Evolutionary conservation across 2,797 vertebrate species (phyloP).

Genomic region (Galagoides demidoff): DNA sequence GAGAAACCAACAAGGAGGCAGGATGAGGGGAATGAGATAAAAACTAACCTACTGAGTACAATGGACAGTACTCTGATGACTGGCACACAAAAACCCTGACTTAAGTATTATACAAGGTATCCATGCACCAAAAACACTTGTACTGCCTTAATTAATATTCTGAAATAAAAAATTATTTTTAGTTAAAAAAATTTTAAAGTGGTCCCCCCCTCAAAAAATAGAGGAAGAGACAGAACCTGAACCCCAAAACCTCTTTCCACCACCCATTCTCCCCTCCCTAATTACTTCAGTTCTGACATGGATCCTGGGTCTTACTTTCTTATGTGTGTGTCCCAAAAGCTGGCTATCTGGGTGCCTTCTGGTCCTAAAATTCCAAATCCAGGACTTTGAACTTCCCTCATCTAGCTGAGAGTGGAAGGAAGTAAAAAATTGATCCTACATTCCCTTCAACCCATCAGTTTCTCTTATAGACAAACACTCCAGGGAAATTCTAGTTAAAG

Average conservation of each 20-base stretch:
- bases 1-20: neutral
- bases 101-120: neutral
- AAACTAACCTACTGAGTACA: neutral
- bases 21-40: neutral
- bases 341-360: neutral
- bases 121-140: neutral
- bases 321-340: neutral
- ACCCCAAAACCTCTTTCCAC: neutral
- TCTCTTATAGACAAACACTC: neutral
- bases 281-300: conserved; percentile 15
- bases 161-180: neutral
- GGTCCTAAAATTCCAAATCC: neutral
- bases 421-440: neutral
- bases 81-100: neutral
- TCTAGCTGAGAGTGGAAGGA: rapidly evolving
- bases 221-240: conserved; percentile 25
- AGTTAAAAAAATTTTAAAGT: neutral
- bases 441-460: conserved; percentile 34
- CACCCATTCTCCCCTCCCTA: neutral
- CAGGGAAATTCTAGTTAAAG: neutral
- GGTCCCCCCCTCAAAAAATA: neutral
- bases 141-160: neutral
- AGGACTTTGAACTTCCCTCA: conserved; percentile 32
- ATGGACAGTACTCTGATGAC: neutral
- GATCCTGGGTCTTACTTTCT: neutral